Conservation (phyloP, 2,888 invertebrate species). For the Teinopalpus imperialis region DNA sequence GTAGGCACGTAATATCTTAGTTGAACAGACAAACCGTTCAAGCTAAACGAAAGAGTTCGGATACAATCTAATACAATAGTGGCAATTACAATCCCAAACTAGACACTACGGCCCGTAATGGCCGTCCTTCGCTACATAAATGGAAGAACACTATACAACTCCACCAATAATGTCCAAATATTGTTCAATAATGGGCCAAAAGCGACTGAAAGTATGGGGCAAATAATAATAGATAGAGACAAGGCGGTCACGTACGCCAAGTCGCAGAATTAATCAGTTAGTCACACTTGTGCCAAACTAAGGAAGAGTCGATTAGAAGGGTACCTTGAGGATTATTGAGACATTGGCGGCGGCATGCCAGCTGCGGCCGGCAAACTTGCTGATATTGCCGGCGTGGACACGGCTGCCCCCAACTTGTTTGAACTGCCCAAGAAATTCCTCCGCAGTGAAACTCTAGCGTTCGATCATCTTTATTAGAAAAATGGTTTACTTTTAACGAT, state of each 20-base stretch:
- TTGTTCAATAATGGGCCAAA: conserved; percentile 69
- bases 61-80: conserved; percentile 69
- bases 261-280: conserved; percentile 79
- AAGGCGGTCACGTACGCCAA: conserved; percentile 64
- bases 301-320: conserved; percentile 80
- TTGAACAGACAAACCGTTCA: conserved; percentile 50
- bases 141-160: conserved; percentile 49
- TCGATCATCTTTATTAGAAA: conserved; percentile 49
- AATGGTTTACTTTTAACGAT: conserved; percentile 17
- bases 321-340: conserved; percentile 80
- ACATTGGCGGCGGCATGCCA: conserved; percentile 71
- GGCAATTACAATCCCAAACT: conserved; percentile 71
- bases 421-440: conserved; percentile 70
- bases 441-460: conserved; percentile 62
- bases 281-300: conserved; percentile 77
- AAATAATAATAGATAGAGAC: conserved; percentile 68
- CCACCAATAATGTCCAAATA: conserved; percentile 69
- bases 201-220: conserved; percentile 60
- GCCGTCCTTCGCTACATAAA: conserved; percentile 67
- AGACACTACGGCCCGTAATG: conserved; percentile 58
- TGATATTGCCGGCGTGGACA: conserved; percentile 70
- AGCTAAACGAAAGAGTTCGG: conserved; percentile 55
- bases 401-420: conserved; percentile 70
- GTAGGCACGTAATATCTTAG: conserved; percentile 37
- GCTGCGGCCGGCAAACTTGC: conserved; percentile 71